These are phyloP conservation scores for Catamblyrhynchus diadema DNA, from an alignment of 2,797 vertebrate genomes.

Conservation along the genomic window DNA sequence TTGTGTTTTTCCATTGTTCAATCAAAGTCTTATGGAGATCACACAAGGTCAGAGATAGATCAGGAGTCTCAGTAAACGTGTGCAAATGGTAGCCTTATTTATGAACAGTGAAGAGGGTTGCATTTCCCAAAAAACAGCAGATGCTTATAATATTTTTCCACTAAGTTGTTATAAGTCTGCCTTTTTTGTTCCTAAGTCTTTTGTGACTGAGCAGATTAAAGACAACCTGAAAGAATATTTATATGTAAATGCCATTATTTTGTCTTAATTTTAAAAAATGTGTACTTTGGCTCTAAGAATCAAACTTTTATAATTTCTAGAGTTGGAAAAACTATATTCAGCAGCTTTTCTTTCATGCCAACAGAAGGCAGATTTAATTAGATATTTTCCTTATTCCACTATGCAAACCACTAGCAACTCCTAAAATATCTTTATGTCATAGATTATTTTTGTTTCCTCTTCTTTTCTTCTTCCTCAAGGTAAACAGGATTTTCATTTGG, in stretches of 20 bases:
- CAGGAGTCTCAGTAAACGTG: not conserved
- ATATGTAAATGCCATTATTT: not conserved
- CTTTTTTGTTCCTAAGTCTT: not conserved
- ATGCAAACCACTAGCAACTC: not conserved
- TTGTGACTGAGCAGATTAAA: not conserved
- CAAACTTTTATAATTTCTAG: not conserved
- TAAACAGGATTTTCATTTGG: not conserved
- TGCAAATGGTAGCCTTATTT: not conserved
- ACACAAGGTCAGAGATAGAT: not conserved
- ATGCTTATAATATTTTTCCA: not conserved
- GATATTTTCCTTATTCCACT: not conserved
- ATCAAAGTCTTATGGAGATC: not conserved
- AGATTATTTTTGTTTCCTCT: constrained; percentile 1
- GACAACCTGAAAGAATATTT: not conserved
- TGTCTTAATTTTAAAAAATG: not conserved
- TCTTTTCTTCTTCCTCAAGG: not conserved
- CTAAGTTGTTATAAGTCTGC: not conserved
- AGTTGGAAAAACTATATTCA: not conserved
- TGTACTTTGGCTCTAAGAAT: not conserved
- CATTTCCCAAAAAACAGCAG: not conserved
- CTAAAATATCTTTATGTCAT: not conserved
- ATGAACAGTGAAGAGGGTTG: not conserved
- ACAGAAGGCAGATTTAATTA: not conserved
- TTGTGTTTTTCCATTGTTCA: not conserved
- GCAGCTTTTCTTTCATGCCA: not conserved